Percentiles rank a stretch among this genome's conserved stretches.
phyloP scores from a whole-genome alignment of 2,113 vertebrate species.

The Papio anubis region DNA sequence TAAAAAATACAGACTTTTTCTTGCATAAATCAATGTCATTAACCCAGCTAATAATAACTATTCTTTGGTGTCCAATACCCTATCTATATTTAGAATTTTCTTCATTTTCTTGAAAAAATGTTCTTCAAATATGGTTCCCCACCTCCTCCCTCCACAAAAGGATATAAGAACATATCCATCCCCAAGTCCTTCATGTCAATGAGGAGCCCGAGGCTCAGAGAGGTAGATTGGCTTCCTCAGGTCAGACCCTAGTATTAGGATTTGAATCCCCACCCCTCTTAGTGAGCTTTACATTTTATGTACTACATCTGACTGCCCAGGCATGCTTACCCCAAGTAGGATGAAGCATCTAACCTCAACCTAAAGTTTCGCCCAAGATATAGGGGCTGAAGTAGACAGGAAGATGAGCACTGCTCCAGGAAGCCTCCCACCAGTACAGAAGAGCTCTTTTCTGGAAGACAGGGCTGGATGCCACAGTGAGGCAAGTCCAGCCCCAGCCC shows the following conservation, averaged over 20 bases:
- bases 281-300: not conserved
- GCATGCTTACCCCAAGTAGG: not conserved
- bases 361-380: not conserved
- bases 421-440: not conserved
- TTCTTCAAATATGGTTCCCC: not conserved
- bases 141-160: not conserved
- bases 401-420: not conserved
- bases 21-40: not conserved
- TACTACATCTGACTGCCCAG: not conserved
- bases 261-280: not conserved
- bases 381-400: not conserved
- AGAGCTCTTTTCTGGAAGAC: not conserved
- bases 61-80: not conserved
- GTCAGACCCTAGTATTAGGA: not conserved
- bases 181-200: not conserved
- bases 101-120: not conserved
- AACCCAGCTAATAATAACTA: not conserved
- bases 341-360: not conserved
- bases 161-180: not conserved
- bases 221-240: not conserved
- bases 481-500: not conserved
- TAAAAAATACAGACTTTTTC: not conserved
- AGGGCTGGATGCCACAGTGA: not conserved
- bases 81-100: not conserved
- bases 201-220: not conserved